A percentile compares a stretch with the other conserved stretches of the same genome.
phyloP scores from a whole-genome alignment of 2,888 invertebrate species.

The Idaea aversata region DNA sequence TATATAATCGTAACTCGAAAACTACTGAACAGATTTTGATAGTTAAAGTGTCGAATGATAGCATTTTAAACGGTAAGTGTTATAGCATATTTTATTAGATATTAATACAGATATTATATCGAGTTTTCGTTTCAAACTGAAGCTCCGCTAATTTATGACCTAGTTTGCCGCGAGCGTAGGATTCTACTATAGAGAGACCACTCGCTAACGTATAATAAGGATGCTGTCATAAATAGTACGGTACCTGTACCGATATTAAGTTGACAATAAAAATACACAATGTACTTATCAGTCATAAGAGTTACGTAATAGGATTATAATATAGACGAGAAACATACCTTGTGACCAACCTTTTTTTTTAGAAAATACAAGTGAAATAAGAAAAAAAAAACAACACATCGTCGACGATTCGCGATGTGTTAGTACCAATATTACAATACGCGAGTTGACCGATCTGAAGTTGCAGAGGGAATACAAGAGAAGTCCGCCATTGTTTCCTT shows the following conservation, averaged over 20 bases:
- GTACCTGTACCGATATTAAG: conserved; percentile 23
- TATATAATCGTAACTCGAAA: too few relatives aligned
- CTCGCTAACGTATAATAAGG: conserved; percentile 22
- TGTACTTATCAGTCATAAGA: conserved; percentile 68
- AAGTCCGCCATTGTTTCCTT: too few relatives aligned
- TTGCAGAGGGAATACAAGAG: background rate
- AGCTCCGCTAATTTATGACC: background rate
- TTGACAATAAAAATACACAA: conserved; percentile 39
- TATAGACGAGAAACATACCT: conserved; percentile 56
- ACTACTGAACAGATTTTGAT: too few relatives aligned
- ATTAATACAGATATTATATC: too few relatives aligned
- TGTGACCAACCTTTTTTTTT: conserved; percentile 53
- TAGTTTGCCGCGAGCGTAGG: background rate
- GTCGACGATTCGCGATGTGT: conserved; percentile 26
- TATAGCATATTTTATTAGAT: too few relatives aligned
- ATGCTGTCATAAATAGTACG: conserved; percentile 22
- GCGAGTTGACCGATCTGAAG: background rate
- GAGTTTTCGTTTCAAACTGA: background rate
- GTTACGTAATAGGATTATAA: conserved; percentile 39
- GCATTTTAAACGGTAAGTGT: too few relatives aligned
- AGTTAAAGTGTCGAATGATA: too few relatives aligned
- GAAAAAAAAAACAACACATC: conserved; percentile 38
- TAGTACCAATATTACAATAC: conserved; percentile 34
- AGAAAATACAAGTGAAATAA: conserved; percentile 41
- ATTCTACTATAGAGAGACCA: conserved; percentile 12